These are phyloP conservation scores for Dipus sagitta DNA, from an alignment of 2,797 vertebrate genomes.

Conservation along the genomic window DNA sequence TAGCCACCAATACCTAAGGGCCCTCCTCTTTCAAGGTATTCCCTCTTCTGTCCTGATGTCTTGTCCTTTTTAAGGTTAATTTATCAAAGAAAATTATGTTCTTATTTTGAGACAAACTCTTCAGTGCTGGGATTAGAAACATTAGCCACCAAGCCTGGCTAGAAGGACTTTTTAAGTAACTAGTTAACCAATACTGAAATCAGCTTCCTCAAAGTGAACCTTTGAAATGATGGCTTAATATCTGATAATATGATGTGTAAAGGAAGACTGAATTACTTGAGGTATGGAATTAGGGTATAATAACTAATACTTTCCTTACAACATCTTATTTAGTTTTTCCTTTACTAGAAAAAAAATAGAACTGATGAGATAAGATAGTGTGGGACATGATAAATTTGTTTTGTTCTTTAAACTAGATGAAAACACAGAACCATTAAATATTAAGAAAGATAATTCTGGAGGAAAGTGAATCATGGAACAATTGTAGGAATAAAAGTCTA, in stretches of 20 bases:
- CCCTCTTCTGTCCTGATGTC: neutral
- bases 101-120: neutral
- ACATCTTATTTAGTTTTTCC: neutral
- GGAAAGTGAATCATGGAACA: neutral
- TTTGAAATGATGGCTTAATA: neutral
- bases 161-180: neutral
- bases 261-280: neutral
- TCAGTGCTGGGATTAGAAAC: neutral
- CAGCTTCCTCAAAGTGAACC: neutral
- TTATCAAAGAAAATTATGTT: slow-evolving; percentile 19
- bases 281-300: neutral
- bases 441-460: slow-evolving; percentile 20
- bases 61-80: neutral
- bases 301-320: neutral
- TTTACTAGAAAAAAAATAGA: neutral
- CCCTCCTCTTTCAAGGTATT: no score
- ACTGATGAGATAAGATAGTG: neutral
- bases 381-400: neutral
- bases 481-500: neutral
- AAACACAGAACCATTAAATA: neutral
- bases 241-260: neutral
- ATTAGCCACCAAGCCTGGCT: neutral
- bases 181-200: neutral
- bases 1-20: no score
- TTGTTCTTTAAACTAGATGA: neutral